Percentiles rank a stretch among this genome's conserved stretches.
Evolutionary conservation across 2,797 vertebrate species (phyloP).

Genomic region (Eospalax fontanierii): DNA sequence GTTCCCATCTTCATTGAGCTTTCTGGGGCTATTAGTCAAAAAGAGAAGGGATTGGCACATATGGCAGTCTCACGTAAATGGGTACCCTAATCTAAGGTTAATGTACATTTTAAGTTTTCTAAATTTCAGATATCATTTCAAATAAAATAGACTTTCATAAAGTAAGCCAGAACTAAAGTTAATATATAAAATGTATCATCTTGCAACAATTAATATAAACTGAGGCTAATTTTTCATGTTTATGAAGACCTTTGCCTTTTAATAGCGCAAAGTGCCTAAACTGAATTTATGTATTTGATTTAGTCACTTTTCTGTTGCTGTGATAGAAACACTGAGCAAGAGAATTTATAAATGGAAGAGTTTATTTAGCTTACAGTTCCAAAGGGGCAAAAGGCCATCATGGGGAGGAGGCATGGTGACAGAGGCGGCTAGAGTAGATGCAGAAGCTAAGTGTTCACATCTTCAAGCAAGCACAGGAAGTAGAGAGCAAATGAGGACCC

Average conservation of each 20-base stretch:
- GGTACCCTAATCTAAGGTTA: not conserved
- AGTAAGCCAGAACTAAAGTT: not conserved
- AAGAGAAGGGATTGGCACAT: not conserved
- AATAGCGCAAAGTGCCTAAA: not conserved
- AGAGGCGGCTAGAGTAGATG: too few relatives aligned
- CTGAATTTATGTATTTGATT: not conserved
- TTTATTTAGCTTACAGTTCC: too few relatives aligned
- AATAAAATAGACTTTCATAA: not conserved
- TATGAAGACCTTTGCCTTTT: not conserved
- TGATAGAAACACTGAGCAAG: too few relatives aligned
- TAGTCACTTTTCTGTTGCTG: too few relatives aligned
- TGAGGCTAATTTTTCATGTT: not conserved
- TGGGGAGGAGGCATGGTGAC: too few relatives aligned
- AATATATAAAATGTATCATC: not conserved
- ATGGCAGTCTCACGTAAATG: not conserved
- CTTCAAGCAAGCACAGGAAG: too few relatives aligned
- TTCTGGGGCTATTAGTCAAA: not conserved
- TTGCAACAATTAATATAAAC: not conserved
- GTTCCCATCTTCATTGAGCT: not conserved
- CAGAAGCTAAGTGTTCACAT: too few relatives aligned
- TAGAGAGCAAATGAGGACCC: too few relatives aligned
- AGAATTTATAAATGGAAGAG: too few relatives aligned
- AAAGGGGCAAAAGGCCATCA: too few relatives aligned
- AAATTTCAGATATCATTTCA: not conserved
- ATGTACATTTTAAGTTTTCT: not conserved